phyloP scores from a whole-genome alignment of 2,797 vertebrate species.

The Schizothorax lantsangensis region DNA sequence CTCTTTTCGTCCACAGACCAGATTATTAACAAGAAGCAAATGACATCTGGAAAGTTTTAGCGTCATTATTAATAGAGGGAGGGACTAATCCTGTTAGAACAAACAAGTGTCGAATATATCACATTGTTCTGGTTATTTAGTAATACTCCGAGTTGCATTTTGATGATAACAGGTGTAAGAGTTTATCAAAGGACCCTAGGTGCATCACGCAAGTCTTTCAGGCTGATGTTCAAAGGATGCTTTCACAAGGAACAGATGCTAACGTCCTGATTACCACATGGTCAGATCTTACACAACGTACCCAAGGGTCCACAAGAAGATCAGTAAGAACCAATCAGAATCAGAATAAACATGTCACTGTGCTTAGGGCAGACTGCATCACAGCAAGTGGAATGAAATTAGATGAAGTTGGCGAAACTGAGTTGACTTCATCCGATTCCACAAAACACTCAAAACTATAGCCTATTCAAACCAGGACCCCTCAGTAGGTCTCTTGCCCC shows the following conservation, averaged over 20 bases:
- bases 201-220: conserved; percentile 28
- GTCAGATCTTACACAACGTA: conserved; percentile 43
- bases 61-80: neutral
- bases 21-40: conserved; percentile 48
- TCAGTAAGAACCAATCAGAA: conserved; percentile 32
- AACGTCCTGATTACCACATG: conserved; percentile 18
- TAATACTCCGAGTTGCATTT: conserved; percentile 14
- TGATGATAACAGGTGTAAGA: conserved; percentile 33
- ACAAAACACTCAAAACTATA: neutral
- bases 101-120: conserved; percentile 31
- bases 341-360: conserved; percentile 12
- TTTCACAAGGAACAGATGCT: conserved; percentile 43
- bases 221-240: conserved; percentile 35
- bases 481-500: neutral
- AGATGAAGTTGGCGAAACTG: neutral
- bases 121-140: conserved; percentile 26
- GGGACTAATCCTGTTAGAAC: neutral
- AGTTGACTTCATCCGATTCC: neutral
- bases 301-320: conserved; percentile 5
- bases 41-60: conserved; percentile 29
- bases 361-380: neutral
- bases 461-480: neutral
- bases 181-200: conserved; percentile 38
- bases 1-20: conserved; percentile 20
- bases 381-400: neutral